Conservation (phyloP, 2,888 invertebrate species). For the Hartigia nigra region DNA sequence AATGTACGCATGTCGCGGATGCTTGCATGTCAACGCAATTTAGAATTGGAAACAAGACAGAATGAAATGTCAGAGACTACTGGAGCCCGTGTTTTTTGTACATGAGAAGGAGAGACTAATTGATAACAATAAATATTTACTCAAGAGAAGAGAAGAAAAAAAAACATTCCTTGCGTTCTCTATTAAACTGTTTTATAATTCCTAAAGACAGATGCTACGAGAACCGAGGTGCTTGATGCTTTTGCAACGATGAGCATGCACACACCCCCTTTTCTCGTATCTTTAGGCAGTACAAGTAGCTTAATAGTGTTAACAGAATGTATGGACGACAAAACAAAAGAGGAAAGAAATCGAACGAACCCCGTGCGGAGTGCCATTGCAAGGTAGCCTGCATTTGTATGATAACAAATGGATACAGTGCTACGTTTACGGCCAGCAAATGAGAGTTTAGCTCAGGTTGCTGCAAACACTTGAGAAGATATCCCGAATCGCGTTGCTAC, state of each 20-base stretch:
- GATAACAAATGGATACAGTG: conserved; percentile 58
- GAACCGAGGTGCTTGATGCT: background rate
- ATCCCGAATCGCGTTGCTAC: conserved; percentile 3
- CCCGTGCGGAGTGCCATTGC: conserved; percentile 47
- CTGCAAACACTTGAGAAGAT: conserved; percentile 55
- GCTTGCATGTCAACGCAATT: conserved; percentile 25
- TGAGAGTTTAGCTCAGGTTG: conserved; percentile 30
- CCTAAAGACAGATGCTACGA: background rate
- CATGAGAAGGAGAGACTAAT: conserved; percentile 6
- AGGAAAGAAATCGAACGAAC: background rate
- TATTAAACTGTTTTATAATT: background rate
- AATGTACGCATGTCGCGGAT: conserved; percentile 52
- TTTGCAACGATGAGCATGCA: background rate
- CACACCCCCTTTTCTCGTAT: background rate
- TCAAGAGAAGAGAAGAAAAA: background rate
- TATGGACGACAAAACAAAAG: background rate
- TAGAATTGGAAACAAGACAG: background rate
- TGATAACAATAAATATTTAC: conserved; percentile 17
- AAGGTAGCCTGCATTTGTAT: conserved; percentile 58
- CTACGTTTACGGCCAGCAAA: conserved; percentile 45
- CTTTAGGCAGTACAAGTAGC: conserved; percentile 2
- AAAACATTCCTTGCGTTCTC: background rate
- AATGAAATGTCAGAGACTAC: background rate
- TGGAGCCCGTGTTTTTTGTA: background rate
- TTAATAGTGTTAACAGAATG: conserved; percentile 7